Conservation (phyloP, 2,888 invertebrate species). For the Lepidochrysops patricia region DNA sequence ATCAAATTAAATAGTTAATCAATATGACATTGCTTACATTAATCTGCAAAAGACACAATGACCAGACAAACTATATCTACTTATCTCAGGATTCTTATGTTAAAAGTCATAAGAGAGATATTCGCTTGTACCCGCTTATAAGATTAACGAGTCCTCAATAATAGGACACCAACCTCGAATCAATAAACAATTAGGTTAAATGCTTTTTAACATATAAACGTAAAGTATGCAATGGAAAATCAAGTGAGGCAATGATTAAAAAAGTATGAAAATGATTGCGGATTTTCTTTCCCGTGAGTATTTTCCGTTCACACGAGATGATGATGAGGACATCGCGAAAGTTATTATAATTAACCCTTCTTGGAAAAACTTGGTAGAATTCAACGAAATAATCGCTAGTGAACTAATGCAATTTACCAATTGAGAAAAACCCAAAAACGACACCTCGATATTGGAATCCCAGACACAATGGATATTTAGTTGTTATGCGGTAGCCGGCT, state of each 20-base stretch:
- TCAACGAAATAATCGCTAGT: not conserved
- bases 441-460: too few relatives aligned
- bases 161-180: slow-evolving; percentile 22
- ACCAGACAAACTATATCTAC: not conserved
- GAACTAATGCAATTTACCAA: too few relatives aligned
- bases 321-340: not conserved
- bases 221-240: not conserved
- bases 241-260: not conserved
- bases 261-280: not conserved
- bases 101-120: not conserved
- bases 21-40: slow-evolving; percentile 25
- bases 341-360: not conserved
- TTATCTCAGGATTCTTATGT: not conserved
- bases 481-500: too few relatives aligned
- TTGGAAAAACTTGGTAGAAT: not conserved
- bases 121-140: not conserved
- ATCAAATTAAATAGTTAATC: slow-evolving; percentile 19
- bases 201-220: slow-evolving; percentile 18
- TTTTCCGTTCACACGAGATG: not conserved
- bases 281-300: not conserved
- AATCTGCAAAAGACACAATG: slow-evolving; percentile 14
- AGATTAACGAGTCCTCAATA: not conserved
- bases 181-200: slow-evolving; percentile 25
- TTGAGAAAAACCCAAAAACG: too few relatives aligned
- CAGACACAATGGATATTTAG: too few relatives aligned